Conservation (phyloP, 2,888 invertebrate genomes). For the Parascotia fuliginaria region DNA sequence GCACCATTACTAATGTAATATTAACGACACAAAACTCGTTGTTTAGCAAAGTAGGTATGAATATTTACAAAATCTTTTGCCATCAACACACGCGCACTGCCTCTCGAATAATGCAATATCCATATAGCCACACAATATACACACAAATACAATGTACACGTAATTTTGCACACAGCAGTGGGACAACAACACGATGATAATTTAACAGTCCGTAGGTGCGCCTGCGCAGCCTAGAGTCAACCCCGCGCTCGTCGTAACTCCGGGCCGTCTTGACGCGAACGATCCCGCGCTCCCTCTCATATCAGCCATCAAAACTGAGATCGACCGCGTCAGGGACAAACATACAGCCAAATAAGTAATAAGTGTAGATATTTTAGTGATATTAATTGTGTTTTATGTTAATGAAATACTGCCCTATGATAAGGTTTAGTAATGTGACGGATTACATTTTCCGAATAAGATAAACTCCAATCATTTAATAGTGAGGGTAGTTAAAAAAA, state of each 20-base stretch:
- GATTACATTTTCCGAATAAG: too few relatives aligned
- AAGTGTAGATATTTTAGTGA: not conserved
- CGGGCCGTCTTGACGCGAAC: slow-evolving; percentile 84
- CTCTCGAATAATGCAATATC: too few relatives aligned
- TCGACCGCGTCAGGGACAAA: slow-evolving; percentile 72
- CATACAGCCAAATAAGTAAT: slow-evolving; percentile 10
- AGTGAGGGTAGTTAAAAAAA: too few relatives aligned
- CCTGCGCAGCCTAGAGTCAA: slow-evolving; percentile 59
- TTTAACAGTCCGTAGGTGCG: slow-evolving; percentile 59
- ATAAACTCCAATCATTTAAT: too few relatives aligned
- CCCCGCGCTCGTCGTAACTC: slow-evolving; percentile 80
- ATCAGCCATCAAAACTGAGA: slow-evolving; percentile 93
- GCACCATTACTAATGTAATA: too few relatives aligned
- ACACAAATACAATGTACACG: slow-evolving; percentile 25
- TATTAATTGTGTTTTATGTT: too few relatives aligned
- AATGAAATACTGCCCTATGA: too few relatives aligned
- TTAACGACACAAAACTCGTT: too few relatives aligned
- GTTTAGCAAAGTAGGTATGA: too few relatives aligned
- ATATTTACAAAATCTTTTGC: too few relatives aligned
- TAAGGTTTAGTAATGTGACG: too few relatives aligned
- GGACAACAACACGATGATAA: slow-evolving; percentile 59
- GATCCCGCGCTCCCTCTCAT: slow-evolving; percentile 94
- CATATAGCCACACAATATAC: slow-evolving; percentile 3
- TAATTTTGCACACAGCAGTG: slow-evolving; percentile 55
- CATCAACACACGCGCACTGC: too few relatives aligned